phyloP scores from a whole-genome alignment of 2,888 invertebrate species.

The Drosophila yooni region DNA sequence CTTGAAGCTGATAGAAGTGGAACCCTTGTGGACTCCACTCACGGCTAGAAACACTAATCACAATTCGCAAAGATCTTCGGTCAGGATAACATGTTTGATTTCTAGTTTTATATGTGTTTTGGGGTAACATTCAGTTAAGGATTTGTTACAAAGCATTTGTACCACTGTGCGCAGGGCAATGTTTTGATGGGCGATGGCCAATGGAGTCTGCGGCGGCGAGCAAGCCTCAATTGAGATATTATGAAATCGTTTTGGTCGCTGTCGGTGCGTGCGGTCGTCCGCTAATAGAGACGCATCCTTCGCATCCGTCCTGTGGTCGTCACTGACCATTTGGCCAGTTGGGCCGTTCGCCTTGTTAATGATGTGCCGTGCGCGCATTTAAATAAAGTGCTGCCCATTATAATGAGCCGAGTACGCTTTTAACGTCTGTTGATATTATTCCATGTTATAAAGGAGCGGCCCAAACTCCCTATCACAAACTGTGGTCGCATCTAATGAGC shows the following conservation, averaged over 20 bases:
- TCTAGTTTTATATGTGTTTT: no score
- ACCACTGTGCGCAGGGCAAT: constrained; percentile 37
- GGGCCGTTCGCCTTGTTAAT: constrained; percentile 74
- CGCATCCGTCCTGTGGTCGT: constrained; percentile 20
- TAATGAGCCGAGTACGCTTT: constrained; percentile 70
- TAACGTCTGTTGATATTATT: constrained; percentile 67
- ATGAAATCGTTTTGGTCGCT: constrained; percentile 67
- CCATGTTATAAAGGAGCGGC: constrained; percentile 73
- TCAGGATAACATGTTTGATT: not conserved
- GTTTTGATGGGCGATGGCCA: constrained; percentile 60
- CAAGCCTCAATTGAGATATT: constrained; percentile 74
- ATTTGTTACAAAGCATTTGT: not conserved
- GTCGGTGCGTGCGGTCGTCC: constrained; percentile 73
- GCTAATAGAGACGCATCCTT: constrained; percentile 71
- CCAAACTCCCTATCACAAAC: constrained; percentile 39
- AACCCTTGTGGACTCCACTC: not conserved
- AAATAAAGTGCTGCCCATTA: constrained; percentile 79
- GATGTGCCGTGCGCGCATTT: constrained; percentile 79
- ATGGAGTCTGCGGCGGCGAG: constrained; percentile 2
- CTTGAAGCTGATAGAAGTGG: not conserved
- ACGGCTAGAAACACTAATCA: not conserved
- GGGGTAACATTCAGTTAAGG: not conserved
- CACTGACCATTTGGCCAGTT: constrained; percentile 14
- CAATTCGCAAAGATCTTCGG: not conserved
- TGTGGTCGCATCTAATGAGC: constrained; percentile 66